These are phyloP conservation scores for Dorcus parallelipipedus DNA, from an alignment of 2,888 invertebrate species.

Conservation along the genomic window DNA sequence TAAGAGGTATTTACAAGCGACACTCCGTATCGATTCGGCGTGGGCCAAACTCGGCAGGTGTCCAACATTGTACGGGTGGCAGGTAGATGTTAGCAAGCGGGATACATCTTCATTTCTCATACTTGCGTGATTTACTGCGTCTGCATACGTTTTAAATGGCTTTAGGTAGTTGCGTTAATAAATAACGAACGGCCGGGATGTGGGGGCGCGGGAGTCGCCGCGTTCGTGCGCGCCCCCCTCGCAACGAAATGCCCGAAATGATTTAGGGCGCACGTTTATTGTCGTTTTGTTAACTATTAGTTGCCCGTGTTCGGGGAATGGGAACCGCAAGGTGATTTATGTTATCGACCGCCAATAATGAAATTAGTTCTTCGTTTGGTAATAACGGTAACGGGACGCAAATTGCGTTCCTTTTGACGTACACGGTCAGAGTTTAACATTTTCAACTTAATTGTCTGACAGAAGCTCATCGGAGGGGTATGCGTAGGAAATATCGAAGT, in stretches of 20 bases:
- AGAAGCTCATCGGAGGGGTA: too few species aligned
- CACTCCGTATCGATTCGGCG: constrained; percentile 37
- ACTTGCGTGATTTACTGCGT: constrained; percentile 23
- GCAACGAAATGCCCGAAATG: neutral
- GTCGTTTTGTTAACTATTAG: neutral
- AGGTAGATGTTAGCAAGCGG: constrained; percentile 37
- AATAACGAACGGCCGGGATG: neutral
- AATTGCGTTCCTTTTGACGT: too few species aligned
- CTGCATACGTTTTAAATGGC: constrained; percentile 23
- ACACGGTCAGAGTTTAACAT: too few species aligned
- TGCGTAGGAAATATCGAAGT: too few species aligned
- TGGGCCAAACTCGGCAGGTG: constrained; percentile 36
- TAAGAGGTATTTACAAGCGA: constrained; percentile 38
- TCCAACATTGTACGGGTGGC: constrained; percentile 34
- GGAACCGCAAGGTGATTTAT: too few species aligned
- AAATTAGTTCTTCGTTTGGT: too few species aligned
- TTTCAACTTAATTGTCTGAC: too few species aligned
- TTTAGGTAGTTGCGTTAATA: constrained; percentile 20
- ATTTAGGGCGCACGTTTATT: neutral
- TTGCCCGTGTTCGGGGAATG: neutral
- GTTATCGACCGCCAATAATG: too few species aligned
- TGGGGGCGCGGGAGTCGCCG: too few species aligned
- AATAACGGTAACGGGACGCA: too few species aligned
- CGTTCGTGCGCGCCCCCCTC: too few species aligned
- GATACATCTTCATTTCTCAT: constrained; percentile 37